A percentile compares a stretch with the other conserved stretches of the same genome.
phyloP scores from a whole-genome alignment of 2,113 vertebrate genomes.

The Dasyornis broadbenti region DNA sequence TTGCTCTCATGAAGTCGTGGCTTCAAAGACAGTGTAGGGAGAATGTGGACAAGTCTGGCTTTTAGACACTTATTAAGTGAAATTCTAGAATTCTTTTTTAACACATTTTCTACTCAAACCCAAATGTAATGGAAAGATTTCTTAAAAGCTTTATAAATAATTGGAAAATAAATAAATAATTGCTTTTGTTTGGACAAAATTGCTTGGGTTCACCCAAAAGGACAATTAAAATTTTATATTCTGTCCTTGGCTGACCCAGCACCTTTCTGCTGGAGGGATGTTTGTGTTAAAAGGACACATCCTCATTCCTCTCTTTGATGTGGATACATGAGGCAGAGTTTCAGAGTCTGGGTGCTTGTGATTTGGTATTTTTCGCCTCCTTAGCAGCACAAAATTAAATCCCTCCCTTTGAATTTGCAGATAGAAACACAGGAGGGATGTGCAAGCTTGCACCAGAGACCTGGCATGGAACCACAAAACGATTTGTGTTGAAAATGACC shows the following conservation, averaged over 20 bases:
- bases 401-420: neutral
- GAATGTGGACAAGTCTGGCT: neutral
- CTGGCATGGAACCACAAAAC: neutral
- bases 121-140: neutral
- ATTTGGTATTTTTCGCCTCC: neutral
- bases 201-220: neutral
- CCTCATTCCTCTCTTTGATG: neutral
- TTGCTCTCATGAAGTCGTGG: neutral
- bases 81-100: neutral
- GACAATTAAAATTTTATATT: neutral
- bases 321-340: neutral
- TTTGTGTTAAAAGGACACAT: neutral
- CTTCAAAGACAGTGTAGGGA: neutral
- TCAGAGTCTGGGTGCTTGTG: neutral
- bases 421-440: neutral
- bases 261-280: neutral
- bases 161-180: neutral
- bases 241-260: neutral
- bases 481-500: neutral
- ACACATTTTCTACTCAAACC: neutral
- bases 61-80: neutral
- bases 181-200: neutral
- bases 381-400: neutral
- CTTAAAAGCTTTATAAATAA: neutral
- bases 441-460: neutral